Percentiles rank a stretch among this genome's conserved stretches.
Evolutionary conservation across 2,113 vertebrate species (phyloP).

Genomic region (Hippopotamus amphibius): DNA sequence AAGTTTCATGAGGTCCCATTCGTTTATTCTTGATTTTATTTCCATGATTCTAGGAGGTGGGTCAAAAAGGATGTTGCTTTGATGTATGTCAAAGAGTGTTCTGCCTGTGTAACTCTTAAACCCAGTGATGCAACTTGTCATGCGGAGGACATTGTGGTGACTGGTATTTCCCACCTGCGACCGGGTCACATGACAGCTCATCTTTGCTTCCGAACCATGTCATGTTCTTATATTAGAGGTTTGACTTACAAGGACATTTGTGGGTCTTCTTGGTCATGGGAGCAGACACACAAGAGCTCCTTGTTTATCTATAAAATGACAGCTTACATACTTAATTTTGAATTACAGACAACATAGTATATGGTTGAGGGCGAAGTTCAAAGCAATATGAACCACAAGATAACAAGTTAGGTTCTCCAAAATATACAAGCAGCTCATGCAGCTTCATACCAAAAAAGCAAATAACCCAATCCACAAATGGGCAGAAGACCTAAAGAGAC

Average conservation of each 20-base stretch:
- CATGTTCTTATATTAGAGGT: not conserved
- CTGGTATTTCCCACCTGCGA: not conserved
- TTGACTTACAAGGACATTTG: not conserved
- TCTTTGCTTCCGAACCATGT: not conserved
- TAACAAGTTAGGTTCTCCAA: not conserved
- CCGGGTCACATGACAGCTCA: not conserved
- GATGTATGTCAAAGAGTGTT: no score
- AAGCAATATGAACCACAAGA: not conserved
- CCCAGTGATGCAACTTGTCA: not conserved
- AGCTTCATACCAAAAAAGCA: no score
- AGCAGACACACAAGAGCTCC: not conserved
- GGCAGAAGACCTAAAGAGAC: no score
- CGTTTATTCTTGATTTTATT: no score
- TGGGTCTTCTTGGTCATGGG: not conserved
- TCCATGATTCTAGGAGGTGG: no score
- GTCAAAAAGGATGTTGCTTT: no score
- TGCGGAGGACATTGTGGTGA: not conserved
- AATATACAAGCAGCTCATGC: no score
- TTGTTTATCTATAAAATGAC: not conserved
- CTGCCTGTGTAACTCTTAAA: accelerated
- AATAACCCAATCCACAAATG: no score
- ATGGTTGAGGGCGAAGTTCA: not conserved
- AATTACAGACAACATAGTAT: not conserved
- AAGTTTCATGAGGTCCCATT: no score
- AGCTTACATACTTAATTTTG: not conserved